Evolutionary conservation across 2,888 invertebrate genomes (phyloP), one percentile per base, ranked within the genome.

Genomic region (Patella pellucida): DNA sequence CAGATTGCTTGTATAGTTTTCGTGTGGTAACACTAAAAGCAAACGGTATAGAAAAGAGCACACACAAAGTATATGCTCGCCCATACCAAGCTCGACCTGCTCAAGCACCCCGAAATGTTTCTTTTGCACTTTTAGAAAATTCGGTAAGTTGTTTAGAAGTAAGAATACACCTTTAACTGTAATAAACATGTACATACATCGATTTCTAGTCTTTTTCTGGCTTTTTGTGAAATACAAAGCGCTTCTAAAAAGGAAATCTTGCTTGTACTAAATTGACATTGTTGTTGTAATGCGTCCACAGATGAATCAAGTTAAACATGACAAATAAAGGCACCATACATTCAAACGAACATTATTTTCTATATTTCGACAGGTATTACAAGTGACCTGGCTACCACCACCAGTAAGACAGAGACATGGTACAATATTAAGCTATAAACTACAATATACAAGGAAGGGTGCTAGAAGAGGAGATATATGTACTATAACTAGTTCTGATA

Each of bases 371-470:
- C 87, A 97, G 96, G 95, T 95, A 76, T 94, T 97, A 74, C 93
- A 95, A 50, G 94, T 98, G 50, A 94, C 95, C 75, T 98, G 98
- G 98, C 96, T 96, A 86, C 95, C 96, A 0, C 97, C 97, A 0
- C 94, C 95, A 0, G 95, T 94, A 87, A 97, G 98, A 90, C 68
- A 74, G 16, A 97, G 98, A 90, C 73, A 79, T 50, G 98, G 97
- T 0, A 93, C 96, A 74, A 95, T 98, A 73, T 96, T 96, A 0
- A 97, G 97, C 27, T 98, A 98, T 92, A 97, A 96, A 92, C 94
- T 98, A 81, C 94, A 96, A 69, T 97, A 96, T 92, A 94, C 95
- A 85, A 92, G 79, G 4, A 79, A 79, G 69, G 82, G 82, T 51
- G 72, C 86, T 4, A 73, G 78, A 71, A 69, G 81, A 52, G 80